Conservation (phyloP, 2,797 vertebrate genomes). For the Pterois miles region DNA sequence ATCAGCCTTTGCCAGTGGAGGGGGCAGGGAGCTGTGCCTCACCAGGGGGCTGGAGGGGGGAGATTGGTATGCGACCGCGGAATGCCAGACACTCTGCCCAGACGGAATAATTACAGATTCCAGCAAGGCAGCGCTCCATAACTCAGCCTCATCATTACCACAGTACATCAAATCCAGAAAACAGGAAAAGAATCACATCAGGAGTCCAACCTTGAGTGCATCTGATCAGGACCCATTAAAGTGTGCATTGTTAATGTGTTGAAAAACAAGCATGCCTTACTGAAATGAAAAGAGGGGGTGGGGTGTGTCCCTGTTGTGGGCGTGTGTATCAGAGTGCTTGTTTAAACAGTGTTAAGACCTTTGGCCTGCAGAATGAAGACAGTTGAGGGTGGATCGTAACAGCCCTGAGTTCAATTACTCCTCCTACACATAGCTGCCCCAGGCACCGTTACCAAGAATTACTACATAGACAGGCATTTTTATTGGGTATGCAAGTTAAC, state of each 20-base stretch:
- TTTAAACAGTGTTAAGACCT: conserved; percentile 77
- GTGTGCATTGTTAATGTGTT: background rate
- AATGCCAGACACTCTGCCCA: conserved; percentile 86
- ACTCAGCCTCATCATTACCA: conserved; percentile 71
- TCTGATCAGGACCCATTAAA: background rate
- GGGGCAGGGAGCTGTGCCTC: conserved; percentile 74
- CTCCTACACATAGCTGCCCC: conserved; percentile 30
- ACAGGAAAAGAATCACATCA: background rate
- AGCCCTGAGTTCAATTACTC: conserved; percentile 49
- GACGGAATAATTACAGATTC: conserved; percentile 84
- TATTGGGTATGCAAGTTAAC: conserved; percentile 34
- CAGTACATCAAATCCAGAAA: conserved; percentile 64
- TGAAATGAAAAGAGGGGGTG: conserved; percentile 32
- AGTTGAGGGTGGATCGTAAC: conserved; percentile 43
- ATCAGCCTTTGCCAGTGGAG: conserved; percentile 49
- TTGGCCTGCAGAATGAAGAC: conserved; percentile 57
- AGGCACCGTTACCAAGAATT: conserved; percentile 40
- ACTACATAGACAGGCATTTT: conserved; percentile 48
- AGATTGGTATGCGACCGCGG: conserved; percentile 84
- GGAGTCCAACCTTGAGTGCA: background rate
- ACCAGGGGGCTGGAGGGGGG: conserved; percentile 69
- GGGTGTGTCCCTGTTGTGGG: conserved; percentile 40
- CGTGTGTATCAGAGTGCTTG: conserved; percentile 43
- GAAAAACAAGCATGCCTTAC: conserved; percentile 26
- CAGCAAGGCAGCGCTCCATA: conserved; percentile 67